Conservation (phyloP, 1,140 invertebrate genomes). For the Plodia interpunctella region DNA sequence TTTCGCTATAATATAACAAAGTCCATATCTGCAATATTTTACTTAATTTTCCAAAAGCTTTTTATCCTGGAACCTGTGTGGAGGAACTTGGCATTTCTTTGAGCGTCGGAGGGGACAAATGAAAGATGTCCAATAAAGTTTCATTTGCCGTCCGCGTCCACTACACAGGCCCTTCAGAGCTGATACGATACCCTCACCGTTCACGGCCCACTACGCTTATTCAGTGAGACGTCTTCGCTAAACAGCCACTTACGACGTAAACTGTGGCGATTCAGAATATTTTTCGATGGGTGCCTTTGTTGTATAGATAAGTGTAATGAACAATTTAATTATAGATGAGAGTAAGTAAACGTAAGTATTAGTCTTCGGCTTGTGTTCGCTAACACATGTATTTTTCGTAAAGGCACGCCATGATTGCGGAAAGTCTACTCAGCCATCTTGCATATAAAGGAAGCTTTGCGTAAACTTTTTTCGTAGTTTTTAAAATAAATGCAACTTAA, state of each 20-base stretch:
- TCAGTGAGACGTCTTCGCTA: slow-evolving; percentile 46
- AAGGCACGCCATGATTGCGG: too few relatives aligned
- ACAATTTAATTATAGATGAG: too few relatives aligned
- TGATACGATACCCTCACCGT: slow-evolving; percentile 63
- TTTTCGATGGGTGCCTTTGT: too few relatives aligned
- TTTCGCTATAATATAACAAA: too few relatives aligned
- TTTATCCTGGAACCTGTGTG: background rate
- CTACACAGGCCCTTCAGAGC: slow-evolving; percentile 31
- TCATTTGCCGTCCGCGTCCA: slow-evolving; percentile 53
- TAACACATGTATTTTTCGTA: too few relatives aligned
- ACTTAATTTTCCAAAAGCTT: slow-evolving; percentile 6
- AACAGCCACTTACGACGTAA: slow-evolving; percentile 23
- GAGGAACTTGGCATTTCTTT: background rate
- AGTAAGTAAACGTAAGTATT: too few relatives aligned
- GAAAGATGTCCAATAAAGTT: slow-evolving; percentile 69
- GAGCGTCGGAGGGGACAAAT: slow-evolving; percentile 27
- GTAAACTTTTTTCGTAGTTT: too few relatives aligned
- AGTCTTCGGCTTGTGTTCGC: too few relatives aligned
- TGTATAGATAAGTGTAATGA: too few relatives aligned
- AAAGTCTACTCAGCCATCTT: too few relatives aligned
- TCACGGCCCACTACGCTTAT: slow-evolving; percentile 57
- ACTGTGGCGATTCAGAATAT: slow-evolving; percentile 23
- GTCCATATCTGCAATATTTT: background rate
- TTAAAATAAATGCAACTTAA: too few relatives aligned
- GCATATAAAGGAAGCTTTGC: too few relatives aligned